Base-by-base conservation (phyloP, 2,888 invertebrate species). In the Eubasilissa splendida region DNA sequence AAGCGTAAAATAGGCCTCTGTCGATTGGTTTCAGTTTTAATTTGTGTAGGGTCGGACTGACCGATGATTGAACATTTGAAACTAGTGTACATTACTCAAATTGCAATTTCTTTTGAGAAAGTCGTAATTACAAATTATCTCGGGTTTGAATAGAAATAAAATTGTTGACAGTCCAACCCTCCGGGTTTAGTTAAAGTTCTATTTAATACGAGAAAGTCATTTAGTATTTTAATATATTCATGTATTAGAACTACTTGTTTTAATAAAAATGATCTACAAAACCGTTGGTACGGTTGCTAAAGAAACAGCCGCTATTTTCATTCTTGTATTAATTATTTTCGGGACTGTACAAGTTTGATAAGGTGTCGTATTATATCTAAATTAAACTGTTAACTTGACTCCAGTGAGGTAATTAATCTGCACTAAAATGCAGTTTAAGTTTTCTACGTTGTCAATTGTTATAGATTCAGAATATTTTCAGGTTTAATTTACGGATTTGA, bases 21-120 rank as follows among this genome's bases (percentile, higher is more conserved):
- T 78, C 80, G 77, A 82, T 77, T 78, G 82, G 83, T 83, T 79
- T 81, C 66, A 68, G 70, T 54, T 65, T 79, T 52, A 33, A 76
- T 76, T 53, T 60, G 31, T 22, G 33, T 42, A 42, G 59, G 74
- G 59, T 58, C 74, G 74, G 74, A 74, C 74, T 74, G 74, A n/a
- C n/a, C 33, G 33, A 63, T 33, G 31, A 63, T 4, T 12, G 3
- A 63, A 63, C 33, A 63, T 10, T 12, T 33, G 33, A 63, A 22
- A 3, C 60, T 11, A 31, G 5, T 8, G 2, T 10, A n/a, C n/a
- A 22, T 63, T 10, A 31, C 5, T 9, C 33, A 11, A 3, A 31
- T 63, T 22, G 33, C 42, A 42, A 42, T 42, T 42, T 42, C 4
- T 42, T 22, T 42, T 42, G 42, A 42, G 42, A 42, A 42, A 42